Base-by-base conservation (phyloP, 2,797 vertebrate genomes). In the Acipenser transmontanus region DNA sequence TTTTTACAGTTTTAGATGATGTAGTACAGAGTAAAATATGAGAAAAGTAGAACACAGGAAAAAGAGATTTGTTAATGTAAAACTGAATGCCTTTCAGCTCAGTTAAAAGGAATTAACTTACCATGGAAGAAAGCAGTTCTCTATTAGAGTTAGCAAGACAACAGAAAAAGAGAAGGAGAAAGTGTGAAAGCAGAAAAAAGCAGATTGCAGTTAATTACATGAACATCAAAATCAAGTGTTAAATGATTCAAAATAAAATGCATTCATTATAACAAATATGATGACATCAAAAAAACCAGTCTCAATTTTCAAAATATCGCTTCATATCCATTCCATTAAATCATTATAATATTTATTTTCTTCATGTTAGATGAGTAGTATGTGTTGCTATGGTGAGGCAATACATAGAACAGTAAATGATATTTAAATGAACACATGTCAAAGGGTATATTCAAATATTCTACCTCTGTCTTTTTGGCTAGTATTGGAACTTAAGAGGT, bases 71-170 rank as follows among this genome's bases (percentile, higher is more conserved):
- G 11, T 6, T 56, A n/a, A 48, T 52, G 47, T 14, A 47, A 14
- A 51, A 34, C 34, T 34, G 34, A 34, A 34, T 34, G 34, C 34
- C 34, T 34, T 34, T 34, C 34, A 34, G 34, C 34, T 34, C 34
- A 34, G 34, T 34, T 34, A 34, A 47, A 47, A 52, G 59, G 17
- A 60, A 69, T 63, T 14, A 11, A 68, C 72, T 68, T 64, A 73
- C 72, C 66, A 59, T 13, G 62, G 64, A 20, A 64, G 5, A 20
- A 8, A 8, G 51, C 57, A 64, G 49, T 65, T 34, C 13, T 62
- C 62, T 48, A 50, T 59, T 65, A 49, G 52, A 47, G 17, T 63
- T 51, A 59, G 10, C 50, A 67, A 68, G 49, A 47, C 50, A 66
- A 49, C 17, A 50, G 34, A 47, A 49, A 64, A 63, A 66, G 61